phyloP scores from a whole-genome alignment of 2,888 invertebrate species.

The Cosmopolites sordidus region DNA sequence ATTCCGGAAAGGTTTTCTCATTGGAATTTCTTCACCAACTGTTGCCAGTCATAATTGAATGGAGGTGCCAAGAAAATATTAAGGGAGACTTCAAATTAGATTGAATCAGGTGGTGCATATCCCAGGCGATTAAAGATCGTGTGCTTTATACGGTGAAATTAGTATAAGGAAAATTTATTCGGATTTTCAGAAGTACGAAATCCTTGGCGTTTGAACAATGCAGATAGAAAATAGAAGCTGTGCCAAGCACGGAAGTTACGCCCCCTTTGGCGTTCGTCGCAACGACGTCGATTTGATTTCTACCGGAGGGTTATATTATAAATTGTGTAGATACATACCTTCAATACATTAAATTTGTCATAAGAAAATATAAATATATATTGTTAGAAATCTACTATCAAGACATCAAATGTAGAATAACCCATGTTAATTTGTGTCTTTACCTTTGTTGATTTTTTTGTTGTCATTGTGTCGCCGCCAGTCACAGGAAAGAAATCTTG shows the following conservation, averaged over 20 bases:
- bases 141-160: constrained; percentile 30
- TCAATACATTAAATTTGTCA: constrained; percentile 9
- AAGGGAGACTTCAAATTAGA: constrained; percentile 3
- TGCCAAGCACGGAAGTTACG: constrained; percentile 33
- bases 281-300: constrained; percentile 28
- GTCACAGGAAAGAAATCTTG: no score
- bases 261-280: constrained; percentile 25
- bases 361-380: no score
- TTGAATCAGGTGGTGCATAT: constrained; percentile 9
- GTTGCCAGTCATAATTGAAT: no score
- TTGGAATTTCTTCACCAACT: no score
- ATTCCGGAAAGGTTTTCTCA: no score
- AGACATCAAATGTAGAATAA: no score
- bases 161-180: constrained; percentile 41
- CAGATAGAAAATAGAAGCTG: constrained; percentile 24
- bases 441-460: no score
- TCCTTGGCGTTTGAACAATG: constrained; percentile 39
- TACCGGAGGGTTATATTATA: constrained; percentile 11
- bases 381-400: no score
- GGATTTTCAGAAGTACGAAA: constrained; percentile 38
- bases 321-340: constrained; percentile 15
- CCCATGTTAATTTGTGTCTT: no score
- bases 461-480: no score
- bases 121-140: constrained; percentile 14
- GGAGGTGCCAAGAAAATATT: background rate